phyloP scores from a whole-genome alignment of 2,113 vertebrate species.

The Pteruthius melanotis region DNA sequence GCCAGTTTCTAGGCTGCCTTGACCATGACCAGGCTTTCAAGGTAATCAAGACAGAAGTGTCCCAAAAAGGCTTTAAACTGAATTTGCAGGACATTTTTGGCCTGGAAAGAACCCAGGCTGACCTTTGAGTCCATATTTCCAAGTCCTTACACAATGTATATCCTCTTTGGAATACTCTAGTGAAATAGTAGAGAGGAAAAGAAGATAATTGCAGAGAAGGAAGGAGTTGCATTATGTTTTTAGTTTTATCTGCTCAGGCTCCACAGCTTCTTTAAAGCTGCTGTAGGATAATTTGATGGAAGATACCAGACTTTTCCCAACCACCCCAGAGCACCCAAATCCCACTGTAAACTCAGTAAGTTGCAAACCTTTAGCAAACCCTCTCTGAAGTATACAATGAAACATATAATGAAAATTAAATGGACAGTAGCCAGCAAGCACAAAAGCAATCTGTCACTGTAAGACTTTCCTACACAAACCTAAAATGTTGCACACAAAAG shows the following conservation, averaged over 20 bases:
- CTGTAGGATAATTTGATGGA: not conserved
- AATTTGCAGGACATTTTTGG: not conserved
- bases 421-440: not conserved
- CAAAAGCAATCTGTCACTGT: slow-evolving; percentile 12
- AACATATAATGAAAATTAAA: not conserved
- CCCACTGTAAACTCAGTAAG: not conserved
- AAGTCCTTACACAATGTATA: not conserved
- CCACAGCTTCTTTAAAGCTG: not conserved
- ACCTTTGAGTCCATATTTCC: not conserved
- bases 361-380: not conserved
- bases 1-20: not conserved
- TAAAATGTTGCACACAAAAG: slow-evolving; percentile 39
- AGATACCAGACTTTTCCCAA: not conserved
- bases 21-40: not conserved
- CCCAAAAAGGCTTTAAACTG: not conserved
- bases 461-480: not conserved
- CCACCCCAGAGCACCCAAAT: not conserved
- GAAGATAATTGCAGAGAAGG: not conserved
- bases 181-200: not conserved
- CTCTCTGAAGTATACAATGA: not conserved
- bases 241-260: not conserved
- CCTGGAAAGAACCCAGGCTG: not conserved
- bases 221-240: not conserved
- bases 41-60: not conserved
- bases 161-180: not conserved